Conservation (phyloP, 2,888 invertebrate genomes). For the Euzophera pinguis region DNA sequence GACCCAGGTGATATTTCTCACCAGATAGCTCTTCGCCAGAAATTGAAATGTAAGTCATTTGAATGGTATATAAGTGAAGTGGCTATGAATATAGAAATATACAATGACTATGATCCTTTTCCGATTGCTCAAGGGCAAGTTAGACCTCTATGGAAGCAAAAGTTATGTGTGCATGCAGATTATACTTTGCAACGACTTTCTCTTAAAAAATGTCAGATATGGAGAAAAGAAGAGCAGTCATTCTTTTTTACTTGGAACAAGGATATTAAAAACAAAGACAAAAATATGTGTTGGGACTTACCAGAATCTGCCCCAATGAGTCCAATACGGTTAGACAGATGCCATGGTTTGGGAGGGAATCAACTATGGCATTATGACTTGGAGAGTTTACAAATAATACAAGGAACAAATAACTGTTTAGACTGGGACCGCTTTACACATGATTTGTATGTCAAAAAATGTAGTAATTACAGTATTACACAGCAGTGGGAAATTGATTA, state of each 20-base stretch:
- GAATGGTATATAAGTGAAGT: constrained; percentile 95
- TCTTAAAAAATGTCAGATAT: neutral
- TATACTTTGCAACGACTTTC: constrained; percentile 23
- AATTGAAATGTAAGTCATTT: constrained; percentile 92
- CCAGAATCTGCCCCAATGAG: constrained; percentile 84
- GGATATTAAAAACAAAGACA: constrained; percentile 76
- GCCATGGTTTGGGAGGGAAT: constrained; percentile 95
- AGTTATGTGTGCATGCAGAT: constrained; percentile 86
- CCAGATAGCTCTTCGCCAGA: constrained; percentile 86
- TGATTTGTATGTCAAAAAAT: constrained; percentile 82
- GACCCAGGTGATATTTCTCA: constrained; percentile 89
- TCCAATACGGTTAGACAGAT: constrained; percentile 89
- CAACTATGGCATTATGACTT: constrained; percentile 92
- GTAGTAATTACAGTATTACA: constrained; percentile 76
- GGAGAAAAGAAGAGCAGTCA: constrained; percentile 25
- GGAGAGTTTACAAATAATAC: constrained; percentile 85
- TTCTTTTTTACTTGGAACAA: neutral
- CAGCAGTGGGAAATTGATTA: constrained; percentile 88
- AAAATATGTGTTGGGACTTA: constrained; percentile 92
- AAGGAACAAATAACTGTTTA: constrained; percentile 88
- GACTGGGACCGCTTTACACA: constrained; percentile 83
- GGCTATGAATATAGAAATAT: constrained; percentile 87
- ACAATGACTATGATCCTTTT: constrained; percentile 83
- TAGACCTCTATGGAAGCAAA: constrained; percentile 78
- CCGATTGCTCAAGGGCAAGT: constrained; percentile 90